Conservation (phyloP, 2,888 invertebrate species). For the Oegoconia quadripuncta region DNA sequence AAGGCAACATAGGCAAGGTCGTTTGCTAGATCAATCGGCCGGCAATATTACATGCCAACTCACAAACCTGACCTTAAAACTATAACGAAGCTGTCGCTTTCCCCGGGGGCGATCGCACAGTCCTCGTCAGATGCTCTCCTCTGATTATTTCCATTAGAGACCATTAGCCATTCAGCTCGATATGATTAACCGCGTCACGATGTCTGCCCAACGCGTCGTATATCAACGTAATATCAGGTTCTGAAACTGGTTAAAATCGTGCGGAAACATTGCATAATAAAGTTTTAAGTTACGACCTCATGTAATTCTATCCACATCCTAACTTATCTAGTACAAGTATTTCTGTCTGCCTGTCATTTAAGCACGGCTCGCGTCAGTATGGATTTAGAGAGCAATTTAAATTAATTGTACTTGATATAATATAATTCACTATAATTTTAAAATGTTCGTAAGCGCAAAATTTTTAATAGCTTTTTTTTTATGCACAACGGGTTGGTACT, state of each 20-base stretch:
- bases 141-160: slow-evolving; percentile 73
- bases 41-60: too few species aligned
- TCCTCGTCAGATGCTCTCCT: slow-evolving; percentile 63
- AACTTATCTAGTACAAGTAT: neutral
- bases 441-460: too few species aligned
- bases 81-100: slow-evolving; percentile 61
- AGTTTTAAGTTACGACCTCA: slow-evolving; percentile 18
- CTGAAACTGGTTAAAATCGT: slow-evolving; percentile 39
- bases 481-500: too few species aligned
- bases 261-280: slow-evolving; percentile 43
- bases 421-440: too few species aligned
- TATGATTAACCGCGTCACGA: slow-evolving; percentile 71
- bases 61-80: slow-evolving; percentile 39
- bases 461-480: too few species aligned
- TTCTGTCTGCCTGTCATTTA: neutral
- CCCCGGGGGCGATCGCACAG: slow-evolving; percentile 45
- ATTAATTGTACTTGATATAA: too few species aligned
- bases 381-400: too few species aligned
- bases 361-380: neutral
- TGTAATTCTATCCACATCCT: slow-evolving; percentile 8
- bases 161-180: slow-evolving; percentile 75
- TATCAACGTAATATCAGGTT: slow-evolving; percentile 59
- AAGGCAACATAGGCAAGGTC: too few species aligned
- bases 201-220: slow-evolving; percentile 45
- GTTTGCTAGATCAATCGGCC: too few species aligned